Base-by-base conservation (phyloP, 2,113 vertebrate genomes). In the Pygoscelis adeliae region DNA sequence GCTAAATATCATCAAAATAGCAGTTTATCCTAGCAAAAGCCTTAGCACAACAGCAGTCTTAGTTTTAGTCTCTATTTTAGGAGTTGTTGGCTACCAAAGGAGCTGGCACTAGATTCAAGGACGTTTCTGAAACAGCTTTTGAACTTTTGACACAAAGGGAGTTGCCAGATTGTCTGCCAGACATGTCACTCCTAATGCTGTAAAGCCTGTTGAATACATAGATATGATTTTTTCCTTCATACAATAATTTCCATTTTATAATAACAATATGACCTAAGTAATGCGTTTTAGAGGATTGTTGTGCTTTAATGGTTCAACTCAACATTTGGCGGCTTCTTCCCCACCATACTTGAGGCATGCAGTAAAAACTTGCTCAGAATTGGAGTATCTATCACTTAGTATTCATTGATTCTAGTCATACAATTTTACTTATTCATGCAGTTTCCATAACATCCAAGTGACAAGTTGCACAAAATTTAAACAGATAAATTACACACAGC, bases 371-470 rank as follows among this genome's bases (percentile, higher is more conserved):
- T 93, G 20, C 42, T 90, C 11, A 76, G 27, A 83, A 79, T 66
- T 72, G 25, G 59, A 70, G 26, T 53, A 7, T 94, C n/a, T 77
- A 6, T 77, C 29, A 34, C 56, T 95, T 59, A 73, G 16, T 58
- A 89, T 73, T 94, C 78, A 56, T 53, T 78, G 27, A 83, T 93
- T 92, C 66, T 73, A 34, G 50, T 93, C 40, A 84, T 52, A 55
- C 55, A 21, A 42, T 94, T 91, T 94, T 96, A 94, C 23, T 92
- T 83, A 91, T 76, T 94, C 61, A 94, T 81, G 47, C 14, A 56
- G 73, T 95, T 96, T 93, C 83, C 44, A 62, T 93, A 89, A 89
- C 46, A 87, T 94, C 69, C 29, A 82, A 93, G 66, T 53, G 36
- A 70, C 90, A 89, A 67, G 10, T 55, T 91, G 49, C 56, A 53